Evolutionary conservation across 1,140 invertebrate species (phyloP).

Genomic region (Antheraea mylitta): DNA sequence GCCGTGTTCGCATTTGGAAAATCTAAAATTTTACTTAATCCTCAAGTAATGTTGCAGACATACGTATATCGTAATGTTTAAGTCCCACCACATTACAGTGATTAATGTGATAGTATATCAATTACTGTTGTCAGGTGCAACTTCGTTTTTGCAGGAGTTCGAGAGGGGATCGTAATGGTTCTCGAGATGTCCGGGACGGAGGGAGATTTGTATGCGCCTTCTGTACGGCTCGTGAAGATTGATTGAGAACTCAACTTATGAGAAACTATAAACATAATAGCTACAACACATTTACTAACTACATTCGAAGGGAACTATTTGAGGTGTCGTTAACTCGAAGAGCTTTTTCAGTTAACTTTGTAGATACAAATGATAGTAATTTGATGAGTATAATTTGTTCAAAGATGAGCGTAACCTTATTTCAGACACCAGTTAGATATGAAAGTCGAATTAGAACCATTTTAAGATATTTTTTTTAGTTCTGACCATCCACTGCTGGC

Average conservation of each 20-base stretch:
- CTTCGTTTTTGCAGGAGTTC: conserved; percentile 25
- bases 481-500: too few relatives aligned
- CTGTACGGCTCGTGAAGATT: background rate
- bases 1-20: too few relatives aligned
- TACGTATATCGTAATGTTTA: background rate
- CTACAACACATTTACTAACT: background rate
- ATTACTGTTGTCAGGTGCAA: conserved; percentile 53
- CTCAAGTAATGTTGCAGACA: background rate
- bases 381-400: too few relatives aligned
- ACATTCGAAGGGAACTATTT: too few relatives aligned
- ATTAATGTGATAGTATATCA: conserved; percentile 53
- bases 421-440: too few relatives aligned
- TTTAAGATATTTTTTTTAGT: too few relatives aligned
- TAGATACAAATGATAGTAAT: too few relatives aligned
- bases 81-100: conserved; percentile 29
- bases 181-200: background rate
- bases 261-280: background rate
- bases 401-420: too few relatives aligned
- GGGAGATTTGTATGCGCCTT: conserved; percentile 1
- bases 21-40: too few relatives aligned
- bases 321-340: too few relatives aligned
- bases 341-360: too few relatives aligned
- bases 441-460: too few relatives aligned
- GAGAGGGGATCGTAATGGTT: conserved; percentile 26
- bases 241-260: background rate